Percentiles rank a stretch among this genome's conserved stretches.
phyloP scores from a whole-genome alignment of 2,113 vertebrate genomes.

The Erythrocercus mccallii region DNA sequence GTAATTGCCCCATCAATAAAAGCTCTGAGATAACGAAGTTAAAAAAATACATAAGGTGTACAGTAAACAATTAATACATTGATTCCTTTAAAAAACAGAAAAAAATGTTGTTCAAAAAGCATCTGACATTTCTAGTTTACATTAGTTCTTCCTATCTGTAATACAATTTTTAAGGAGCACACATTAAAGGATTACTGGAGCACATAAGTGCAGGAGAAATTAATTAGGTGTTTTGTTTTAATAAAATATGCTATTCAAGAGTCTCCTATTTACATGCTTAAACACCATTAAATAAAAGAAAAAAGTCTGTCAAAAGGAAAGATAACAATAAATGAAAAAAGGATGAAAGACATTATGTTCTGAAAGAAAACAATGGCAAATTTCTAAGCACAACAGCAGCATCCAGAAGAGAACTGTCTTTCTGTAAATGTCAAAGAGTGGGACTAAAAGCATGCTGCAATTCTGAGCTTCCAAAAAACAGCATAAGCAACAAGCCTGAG shows the following conservation, averaged over 20 bases:
- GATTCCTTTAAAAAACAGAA: background rate
- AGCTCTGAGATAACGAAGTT: background rate
- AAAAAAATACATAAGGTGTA: background rate
- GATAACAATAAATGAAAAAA: background rate
- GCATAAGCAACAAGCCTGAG: background rate
- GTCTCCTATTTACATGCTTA: background rate
- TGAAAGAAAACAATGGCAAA: background rate
- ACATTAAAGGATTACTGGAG: conserved; percentile 9
- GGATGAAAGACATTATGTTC: background rate
- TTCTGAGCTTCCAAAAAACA: background rate
- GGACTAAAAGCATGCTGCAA: background rate
- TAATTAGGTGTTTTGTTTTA: conserved; percentile 19
- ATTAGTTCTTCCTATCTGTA: background rate
- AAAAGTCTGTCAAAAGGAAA: background rate
- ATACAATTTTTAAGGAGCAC: background rate
- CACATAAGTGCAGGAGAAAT: background rate
- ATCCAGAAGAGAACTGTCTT: background rate
- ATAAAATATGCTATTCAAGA: background rate
- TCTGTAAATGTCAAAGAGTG: background rate
- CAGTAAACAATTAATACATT: background rate
- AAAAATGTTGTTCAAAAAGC: background rate
- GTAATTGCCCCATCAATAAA: background rate
- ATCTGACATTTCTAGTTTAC: background rate
- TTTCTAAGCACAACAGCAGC: background rate
- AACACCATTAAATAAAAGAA: background rate